Evolutionary conservation across 1,140 invertebrate species (phyloP).

Genomic region (Hestina assimilis): DNA sequence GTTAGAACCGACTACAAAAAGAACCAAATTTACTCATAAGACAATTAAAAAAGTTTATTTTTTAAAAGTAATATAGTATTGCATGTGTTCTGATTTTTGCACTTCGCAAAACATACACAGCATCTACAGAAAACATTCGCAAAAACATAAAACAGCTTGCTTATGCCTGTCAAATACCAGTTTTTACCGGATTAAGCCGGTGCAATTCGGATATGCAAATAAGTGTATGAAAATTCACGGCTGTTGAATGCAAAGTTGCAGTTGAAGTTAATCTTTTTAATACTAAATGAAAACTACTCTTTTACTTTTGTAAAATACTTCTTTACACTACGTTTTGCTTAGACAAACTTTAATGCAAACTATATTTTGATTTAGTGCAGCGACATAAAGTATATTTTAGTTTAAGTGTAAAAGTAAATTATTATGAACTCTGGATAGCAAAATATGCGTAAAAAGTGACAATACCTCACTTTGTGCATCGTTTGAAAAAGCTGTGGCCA

Average conservation of each 20-base stretch:
- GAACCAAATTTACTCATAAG: no score
- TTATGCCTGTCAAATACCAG: constrained; percentile 53
- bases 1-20: no score
- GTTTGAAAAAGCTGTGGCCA: not conserved
- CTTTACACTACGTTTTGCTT: no score
- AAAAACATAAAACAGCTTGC: constrained; percentile 45
- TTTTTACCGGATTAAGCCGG: constrained; percentile 61
- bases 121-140: constrained; percentile 32
- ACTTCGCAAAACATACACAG: constrained; percentile 27
- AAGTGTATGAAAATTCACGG: constrained; percentile 55
- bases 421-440: not conserved
- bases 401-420: not conserved
- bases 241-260: constrained; percentile 45
- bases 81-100: constrained; percentile 27
- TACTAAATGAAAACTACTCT: constrained; percentile 20
- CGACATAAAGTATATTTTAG: not conserved
- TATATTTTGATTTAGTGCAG: not conserved
- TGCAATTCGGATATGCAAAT: constrained; percentile 55
- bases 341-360: not conserved
- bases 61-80: constrained; percentile 24
- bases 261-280: constrained; percentile 20
- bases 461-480: constrained; percentile 27
- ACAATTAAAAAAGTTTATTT: constrained; percentile 27
- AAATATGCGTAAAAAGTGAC: constrained; percentile 17
- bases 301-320: constrained; percentile 16